These are phyloP conservation scores for Spialia ferax DNA, from an alignment of 2,888 invertebrate genomes.

Conservation along the genomic window DNA sequence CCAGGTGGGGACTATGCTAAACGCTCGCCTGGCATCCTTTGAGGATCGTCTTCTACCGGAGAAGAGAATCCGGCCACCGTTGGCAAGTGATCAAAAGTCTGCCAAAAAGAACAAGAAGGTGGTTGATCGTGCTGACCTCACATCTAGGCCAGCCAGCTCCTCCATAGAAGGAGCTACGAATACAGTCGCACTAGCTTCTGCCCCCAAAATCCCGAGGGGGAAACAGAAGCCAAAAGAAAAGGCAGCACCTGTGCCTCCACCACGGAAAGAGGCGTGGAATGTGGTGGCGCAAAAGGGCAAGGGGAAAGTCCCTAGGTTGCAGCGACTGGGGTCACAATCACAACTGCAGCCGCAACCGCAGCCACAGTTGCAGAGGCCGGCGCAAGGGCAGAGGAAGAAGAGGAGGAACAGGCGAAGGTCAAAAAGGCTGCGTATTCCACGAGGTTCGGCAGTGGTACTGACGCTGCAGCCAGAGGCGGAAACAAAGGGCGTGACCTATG, in stretches of 20 bases:
- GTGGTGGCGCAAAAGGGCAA: conserved; percentile 9
- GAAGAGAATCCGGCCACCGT: no score
- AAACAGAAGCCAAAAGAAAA: background rate
- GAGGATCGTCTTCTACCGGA: no score
- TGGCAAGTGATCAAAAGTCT: no score
- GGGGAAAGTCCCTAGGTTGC: background rate
- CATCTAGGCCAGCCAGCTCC: no score
- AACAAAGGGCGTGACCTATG: background rate
- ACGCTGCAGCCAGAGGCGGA: conserved; percentile 7
- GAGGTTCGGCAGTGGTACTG: background rate
- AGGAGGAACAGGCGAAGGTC: background rate
- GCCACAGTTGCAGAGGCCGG: background rate
- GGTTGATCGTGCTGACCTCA: no score
- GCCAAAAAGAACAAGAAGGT: no score
- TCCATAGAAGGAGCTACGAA: no score
- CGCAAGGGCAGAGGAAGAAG: background rate
- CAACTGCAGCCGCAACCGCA: background rate
- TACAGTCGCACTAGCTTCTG: background rate
- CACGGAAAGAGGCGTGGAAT: conserved; percentile 2
- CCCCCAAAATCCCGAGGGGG: background rate
- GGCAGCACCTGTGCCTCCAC: background rate
- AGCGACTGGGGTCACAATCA: background rate
- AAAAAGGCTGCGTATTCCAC: background rate
- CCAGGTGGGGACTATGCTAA: no score
- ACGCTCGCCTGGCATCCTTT: no score